Evolutionary conservation across 2,888 invertebrate species (phyloP), one percentile per base, ranked within the genome.

Genomic region (Matsumyia berberina): DNA sequence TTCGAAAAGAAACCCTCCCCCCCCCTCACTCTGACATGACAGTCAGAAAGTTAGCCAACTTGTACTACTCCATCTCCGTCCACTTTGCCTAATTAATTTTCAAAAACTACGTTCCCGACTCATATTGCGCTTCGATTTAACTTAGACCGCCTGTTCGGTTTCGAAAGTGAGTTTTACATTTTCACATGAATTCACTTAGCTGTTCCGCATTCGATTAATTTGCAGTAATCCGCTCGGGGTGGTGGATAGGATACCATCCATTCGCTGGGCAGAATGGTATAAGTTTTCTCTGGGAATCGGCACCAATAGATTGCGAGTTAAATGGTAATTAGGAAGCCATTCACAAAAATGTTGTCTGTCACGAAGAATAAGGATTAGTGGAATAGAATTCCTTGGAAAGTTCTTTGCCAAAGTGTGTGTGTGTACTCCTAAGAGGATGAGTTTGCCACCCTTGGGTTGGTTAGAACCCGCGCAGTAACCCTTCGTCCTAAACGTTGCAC

Each of bases 251-350:
- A 1, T n/a, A n/a, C n/a, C n/a, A 3, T 31, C 2, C 31, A 51
- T 31, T 12, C 12, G 3, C 29, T 51, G 31, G n/a, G 12, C n/a
- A 51, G 29, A 24, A 5, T 19, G 8, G 11, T 8, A 0, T 9
- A 19, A 8, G 5, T 17, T 44, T 17, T 44, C 19, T 11, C 24
- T n/a, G 4, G 12, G 12, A n/a, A 11, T 6, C n/a, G 31, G n/a
- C 11, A 62, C 35, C 62, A 19, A 44, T 42, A 31, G 62, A 60
- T 60, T 46, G 35, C 35, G 24, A 64, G 49, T 49, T 64, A 64
- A 64, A 49, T 49, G 64, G 19, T 49, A 64, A 64, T 64, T 64
- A 64, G 64, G 64, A 64, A 64, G 64, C 64, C 64, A 64, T 64
- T 64, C 35, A 64, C 46, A n/a, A 33, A 46, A 44, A 33, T 55